Evolutionary conservation across 2,797 vertebrate genomes (phyloP), one percentile per base, ranked within the genome.

Genomic region (Enteromius unitaeniatus): DNA sequence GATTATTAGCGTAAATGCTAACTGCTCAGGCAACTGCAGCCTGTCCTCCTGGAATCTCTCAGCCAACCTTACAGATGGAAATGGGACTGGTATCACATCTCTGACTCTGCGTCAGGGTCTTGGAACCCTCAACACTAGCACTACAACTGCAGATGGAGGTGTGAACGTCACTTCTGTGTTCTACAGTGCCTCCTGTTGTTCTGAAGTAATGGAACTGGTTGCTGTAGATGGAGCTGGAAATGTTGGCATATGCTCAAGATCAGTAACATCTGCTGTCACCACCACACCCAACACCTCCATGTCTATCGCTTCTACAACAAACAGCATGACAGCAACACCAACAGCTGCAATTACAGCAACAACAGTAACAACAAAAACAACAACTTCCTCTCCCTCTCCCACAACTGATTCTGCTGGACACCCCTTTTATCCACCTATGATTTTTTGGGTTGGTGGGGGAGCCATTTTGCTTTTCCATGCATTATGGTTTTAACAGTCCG

Each of bases 181-280:
- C 49, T 95, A 93, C 89, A 91, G 6, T 0, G 87, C 91, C 70
- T 91, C 93, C 82, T 95, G 94, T 87, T 95, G 93, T 64, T 89
- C 85, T 15, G 81, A 70, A 40, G 86, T 19, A 9, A 91, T 94
- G 21, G 86, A 92, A 88, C 87, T 94, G 82, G 45, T 87, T 10
- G 89, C 79, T 49, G 89, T 94, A n/a, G 92, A 94, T 75, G n/a
- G 7, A 37, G 92, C 86, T 4, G 93, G 88, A n/a, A 94, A 94
- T 34, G 92, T 92, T 81, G 91, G 89, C 5, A 86, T 37, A 2
- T 94, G 91, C 60, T 76, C 55, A 23, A 90, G 74, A n/a, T 89
- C 89, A 55, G 83, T 84, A 1, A 77, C 11, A 73, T 9, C 13
- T 3, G 67, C 87, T 0, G 23, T 81, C 17, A 58, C 76, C 1